Base-by-base conservation (phyloP, 2,888 invertebrate genomes). In the Phengaris alcon region DNA sequence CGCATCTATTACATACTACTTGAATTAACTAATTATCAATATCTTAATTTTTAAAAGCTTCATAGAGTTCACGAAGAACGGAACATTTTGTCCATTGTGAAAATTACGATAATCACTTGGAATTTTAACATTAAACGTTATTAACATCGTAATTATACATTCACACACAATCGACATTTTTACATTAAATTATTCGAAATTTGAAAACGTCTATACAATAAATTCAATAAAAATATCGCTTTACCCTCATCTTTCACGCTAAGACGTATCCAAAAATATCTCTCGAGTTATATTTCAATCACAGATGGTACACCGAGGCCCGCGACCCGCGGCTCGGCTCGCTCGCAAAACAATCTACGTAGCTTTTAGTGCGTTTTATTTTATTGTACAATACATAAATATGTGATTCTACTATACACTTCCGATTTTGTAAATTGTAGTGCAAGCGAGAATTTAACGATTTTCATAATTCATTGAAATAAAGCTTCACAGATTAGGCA, bases 261-360 rank as follows among this genome's bases (percentile, higher is more conserved):
- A 76, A 75, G 74, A 75, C 54, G 55, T 59, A 77, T 80, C 79
- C 78, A 80, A 81, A 80, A 81, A 81, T 80, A 81, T 77, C 70
- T 77, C 76, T 77, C 48, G 74, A 77, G 51, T 75, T 78, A 78
- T 75, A 77, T 75, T 75, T 68, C 46, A 75, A 79, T 79, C 79
- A 79, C 79, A 79, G 79, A 79, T 68, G 73, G 74, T 75, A 75
- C 35, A 22, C 75, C 74, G 74, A 75, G 77, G 76, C 77, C 76
- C 75, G 55, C 10, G 69, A 54, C 54, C 15, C 44, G 48, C 64
- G 48, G 22, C 4, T 10, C 13, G 6, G 13, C n/a, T 74, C 44
- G 22, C 35, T 74, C 9, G 13, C 35, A 6, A 22, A 64, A 64
- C 64, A 59, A 59, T 57, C 15, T 15, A 57, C 57, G 8, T 57